phyloP scores from a whole-genome alignment of 1,140 invertebrate genomes.

The Telenomus remus region DNA sequence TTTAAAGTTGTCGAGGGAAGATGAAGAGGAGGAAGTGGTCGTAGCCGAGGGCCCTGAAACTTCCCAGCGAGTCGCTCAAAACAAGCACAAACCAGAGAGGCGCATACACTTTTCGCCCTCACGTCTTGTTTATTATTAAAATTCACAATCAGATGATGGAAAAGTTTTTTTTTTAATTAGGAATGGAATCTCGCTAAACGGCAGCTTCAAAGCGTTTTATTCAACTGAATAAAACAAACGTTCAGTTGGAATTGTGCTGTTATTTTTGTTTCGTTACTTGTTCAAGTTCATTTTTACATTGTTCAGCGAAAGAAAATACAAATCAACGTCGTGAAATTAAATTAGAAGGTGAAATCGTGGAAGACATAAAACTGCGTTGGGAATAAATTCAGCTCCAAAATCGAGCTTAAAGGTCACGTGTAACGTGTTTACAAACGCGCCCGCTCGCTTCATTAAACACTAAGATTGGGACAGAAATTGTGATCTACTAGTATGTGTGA shows the following conservation, averaged over 20 bases:
- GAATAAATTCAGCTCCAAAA: slow-evolving; percentile 18
- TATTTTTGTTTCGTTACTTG: no score
- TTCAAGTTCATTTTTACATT: no score
- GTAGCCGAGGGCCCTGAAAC: slow-evolving; percentile 28
- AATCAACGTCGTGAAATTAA: no score
- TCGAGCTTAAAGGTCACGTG: slow-evolving; percentile 35
- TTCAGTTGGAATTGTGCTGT: no score
- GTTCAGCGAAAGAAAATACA: no score
- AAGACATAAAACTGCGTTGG: slow-evolving; percentile 26
- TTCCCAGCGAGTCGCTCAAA: slow-evolving; percentile 25
- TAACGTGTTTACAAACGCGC: slow-evolving; percentile 44
- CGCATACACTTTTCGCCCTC: slow-evolving; percentile 3
- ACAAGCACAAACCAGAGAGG: slow-evolving; percentile 12
- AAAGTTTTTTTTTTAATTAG: not conserved
- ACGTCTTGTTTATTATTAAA: slow-evolving; percentile 22
- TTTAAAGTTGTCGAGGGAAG: slow-evolving; percentile 41
- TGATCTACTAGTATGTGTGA: slow-evolving; percentile 30
- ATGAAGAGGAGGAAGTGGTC: slow-evolving; percentile 33
- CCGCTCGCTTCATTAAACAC: slow-evolving; percentile 26
- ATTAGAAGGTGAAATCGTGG: not conserved
- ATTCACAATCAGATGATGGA: slow-evolving; percentile 11
- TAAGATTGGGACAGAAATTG: slow-evolving; percentile 22
- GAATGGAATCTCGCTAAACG: no score
- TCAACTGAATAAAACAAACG: no score
- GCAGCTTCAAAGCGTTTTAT: no score